Base-by-base conservation (phyloP, 2,113 vertebrate genomes). In the Labeo rohita region DNA sequence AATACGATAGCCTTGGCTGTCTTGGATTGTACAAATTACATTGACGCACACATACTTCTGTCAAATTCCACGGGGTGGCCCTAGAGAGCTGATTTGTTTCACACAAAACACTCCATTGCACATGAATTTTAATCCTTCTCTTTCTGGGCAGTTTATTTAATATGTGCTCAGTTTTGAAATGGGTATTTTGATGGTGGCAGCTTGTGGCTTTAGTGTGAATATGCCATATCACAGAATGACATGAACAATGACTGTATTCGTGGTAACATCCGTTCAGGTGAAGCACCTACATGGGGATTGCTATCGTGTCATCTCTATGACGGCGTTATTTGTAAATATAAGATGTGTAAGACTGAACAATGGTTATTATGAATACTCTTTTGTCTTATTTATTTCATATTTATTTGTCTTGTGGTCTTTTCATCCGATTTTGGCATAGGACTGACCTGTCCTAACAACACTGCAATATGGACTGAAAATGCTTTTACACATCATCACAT, bases 321-420 rank as follows among this genome's bases (percentile, higher is more conserved):
- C 18, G 68, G 61, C 59, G 39, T 68, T 78, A 13, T 79, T 74
- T 88, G 89, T 90, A 87, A 87, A 88, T 87, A 88, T 52, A 83
- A 78, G 54, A 83, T 85, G 75, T 78, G 75, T 66, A 80, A 63
- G 86, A 75, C 72, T 80, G 73, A 87, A 83, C 43, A 81, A 50
- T n/a, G n/a, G 61, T 54, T 77, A 76, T 88, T 84, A 84, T 86
- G 28, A 85, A 80, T 78, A 83, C 34, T 16, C 11, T 80, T 87
- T 85, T 85, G 78, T 82, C 80, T 87, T 90, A 90, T 90, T 90
- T 90, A 90, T 90, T 90, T 88, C 65, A 65, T 90, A 90, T 90
- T 90, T 90, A 90, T 90, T 90, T 90, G 6, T 80, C 39, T 79
- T 65, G 43, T 82, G 52, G 52, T 74, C 23, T 86, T 54, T 77